Conservation (phyloP, 2,797 vertebrate species). For the Argyrosomus regius region DNA sequence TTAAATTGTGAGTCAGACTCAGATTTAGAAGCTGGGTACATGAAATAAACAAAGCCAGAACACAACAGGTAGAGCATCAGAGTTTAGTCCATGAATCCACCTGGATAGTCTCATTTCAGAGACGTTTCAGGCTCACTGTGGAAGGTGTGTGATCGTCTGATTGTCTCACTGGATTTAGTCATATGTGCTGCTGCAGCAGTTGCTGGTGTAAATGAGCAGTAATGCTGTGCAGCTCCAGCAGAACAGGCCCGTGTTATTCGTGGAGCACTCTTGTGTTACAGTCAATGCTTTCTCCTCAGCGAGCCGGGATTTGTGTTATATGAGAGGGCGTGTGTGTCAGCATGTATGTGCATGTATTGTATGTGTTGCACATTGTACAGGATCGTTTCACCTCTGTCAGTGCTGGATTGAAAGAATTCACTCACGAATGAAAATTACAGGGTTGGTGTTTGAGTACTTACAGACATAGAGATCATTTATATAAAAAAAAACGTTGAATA, state of each 20-base stretch:
- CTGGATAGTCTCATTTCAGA: too few relatives aligned
- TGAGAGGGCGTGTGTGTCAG: conserved; percentile 42
- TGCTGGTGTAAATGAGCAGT: conserved; percentile 26
- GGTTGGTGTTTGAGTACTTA: conserved; percentile 33
- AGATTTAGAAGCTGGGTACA: too few relatives aligned
- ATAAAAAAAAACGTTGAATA: conserved; percentile 18
- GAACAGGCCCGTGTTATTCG: conserved; percentile 10
- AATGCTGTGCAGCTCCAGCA: conserved; percentile 24
- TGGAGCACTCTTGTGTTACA: conserved; percentile 34
- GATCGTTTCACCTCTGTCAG: conserved; percentile 10
- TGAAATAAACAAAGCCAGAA: too few relatives aligned
- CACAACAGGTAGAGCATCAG: too few relatives aligned
- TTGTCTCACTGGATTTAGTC: too few relatives aligned
- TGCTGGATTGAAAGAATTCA: conserved; percentile 31
- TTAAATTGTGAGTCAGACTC: too few relatives aligned
- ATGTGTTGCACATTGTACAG: conserved; percentile 25
- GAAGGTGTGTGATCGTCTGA: too few relatives aligned
- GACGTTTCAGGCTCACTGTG: too few relatives aligned
- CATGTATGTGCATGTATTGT: conserved; percentile 61
- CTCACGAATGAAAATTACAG: conserved; percentile 55
- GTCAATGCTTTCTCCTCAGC: conserved; percentile 28
- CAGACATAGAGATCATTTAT: conserved; percentile 29
- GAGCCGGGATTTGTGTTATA: conserved; percentile 38
- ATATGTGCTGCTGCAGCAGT: too few relatives aligned
- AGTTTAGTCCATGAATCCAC: too few relatives aligned